These are phyloP conservation scores for Heterodera schachtii DNA, from an alignment of 1,140 invertebrate genomes.

Conservation along the genomic window DNA sequence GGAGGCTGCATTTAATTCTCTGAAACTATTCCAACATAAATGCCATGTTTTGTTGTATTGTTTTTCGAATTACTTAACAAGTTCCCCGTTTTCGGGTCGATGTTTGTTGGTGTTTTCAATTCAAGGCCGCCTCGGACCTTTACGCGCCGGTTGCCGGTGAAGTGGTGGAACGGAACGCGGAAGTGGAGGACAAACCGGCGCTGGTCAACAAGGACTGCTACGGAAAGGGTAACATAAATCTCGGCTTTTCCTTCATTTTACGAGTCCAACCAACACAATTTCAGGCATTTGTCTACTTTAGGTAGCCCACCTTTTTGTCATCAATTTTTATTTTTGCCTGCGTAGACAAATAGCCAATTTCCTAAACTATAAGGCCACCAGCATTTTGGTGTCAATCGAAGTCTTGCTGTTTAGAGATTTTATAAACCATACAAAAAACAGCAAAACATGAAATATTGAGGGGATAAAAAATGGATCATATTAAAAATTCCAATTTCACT, in stretches of 20 bases:
- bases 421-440: too few relatives aligned
- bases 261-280: background rate
- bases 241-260: conserved; percentile 17
- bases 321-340: conserved; percentile 28
- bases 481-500: too few relatives aligned
- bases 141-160: conserved; percentile 87
- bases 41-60: too few relatives aligned
- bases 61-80: too few relatives aligned
- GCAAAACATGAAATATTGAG: too few relatives aligned
- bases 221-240: conserved; percentile 71
- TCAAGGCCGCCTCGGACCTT: conserved; percentile 79
- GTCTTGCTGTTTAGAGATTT: background rate
- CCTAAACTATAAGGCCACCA: background rate
- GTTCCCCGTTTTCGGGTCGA: background rate
- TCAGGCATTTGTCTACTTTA: background rate
- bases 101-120: conserved; percentile 15
- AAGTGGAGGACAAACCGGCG: conserved; percentile 80
- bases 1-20: too few relatives aligned
- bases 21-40: too few relatives aligned
- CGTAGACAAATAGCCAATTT: background rate
- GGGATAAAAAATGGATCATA: too few relatives aligned
- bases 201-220: conserved; percentile 89
- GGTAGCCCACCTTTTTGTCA: conserved; percentile 4
- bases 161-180: conserved; percentile 81
- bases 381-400: background rate